Percentiles rank a stretch among this genome's conserved stretches.
These are phyloP conservation scores for Apotomis turbidana DNA, from an alignment of 2,888 invertebrate species.

Conservation along the genomic window DNA sequence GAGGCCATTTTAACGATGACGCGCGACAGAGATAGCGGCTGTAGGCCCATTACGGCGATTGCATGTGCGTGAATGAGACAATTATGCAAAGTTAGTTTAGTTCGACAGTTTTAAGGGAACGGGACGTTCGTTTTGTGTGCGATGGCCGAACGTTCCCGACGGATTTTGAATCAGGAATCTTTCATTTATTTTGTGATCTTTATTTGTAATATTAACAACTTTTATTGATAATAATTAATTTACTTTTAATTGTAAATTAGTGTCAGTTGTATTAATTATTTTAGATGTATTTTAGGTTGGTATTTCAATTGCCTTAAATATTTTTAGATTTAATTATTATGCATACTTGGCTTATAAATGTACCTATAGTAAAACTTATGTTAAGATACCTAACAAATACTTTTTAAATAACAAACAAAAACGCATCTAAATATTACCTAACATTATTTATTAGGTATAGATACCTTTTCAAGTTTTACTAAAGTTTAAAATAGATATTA, in stretches of 20 bases:
- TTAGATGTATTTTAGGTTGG: not conserved
- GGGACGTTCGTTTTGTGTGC: slow-evolving; percentile 34
- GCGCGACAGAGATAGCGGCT: slow-evolving; percentile 71
- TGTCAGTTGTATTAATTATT: too few species aligned
- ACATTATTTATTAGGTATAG: too few species aligned
- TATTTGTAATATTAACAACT: not conserved
- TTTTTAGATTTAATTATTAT: not conserved
- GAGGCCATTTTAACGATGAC: slow-evolving; percentile 83
- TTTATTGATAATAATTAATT: not conserved
- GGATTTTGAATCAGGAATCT: slow-evolving; percentile 16
- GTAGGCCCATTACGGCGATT: slow-evolving; percentile 58
- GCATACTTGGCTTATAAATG: too few species aligned
- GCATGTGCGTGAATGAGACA: slow-evolving; percentile 80
- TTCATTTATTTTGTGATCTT: not conserved
- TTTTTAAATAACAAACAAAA: too few species aligned
- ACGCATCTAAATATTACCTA: too few species aligned
- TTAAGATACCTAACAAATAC: too few species aligned
- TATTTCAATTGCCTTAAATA: not conserved
- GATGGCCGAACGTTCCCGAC: slow-evolving; percentile 40
- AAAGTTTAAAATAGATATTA: too few species aligned
- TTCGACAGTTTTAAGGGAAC: slow-evolving; percentile 52
- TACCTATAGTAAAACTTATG: too few species aligned
- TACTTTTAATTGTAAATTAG: too few species aligned
- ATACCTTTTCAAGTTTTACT: too few species aligned
- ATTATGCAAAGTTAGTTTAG: slow-evolving; percentile 81